phyloP scores from a whole-genome alignment of 2,797 vertebrate genomes.

The Semotilus atromaculatus region DNA sequence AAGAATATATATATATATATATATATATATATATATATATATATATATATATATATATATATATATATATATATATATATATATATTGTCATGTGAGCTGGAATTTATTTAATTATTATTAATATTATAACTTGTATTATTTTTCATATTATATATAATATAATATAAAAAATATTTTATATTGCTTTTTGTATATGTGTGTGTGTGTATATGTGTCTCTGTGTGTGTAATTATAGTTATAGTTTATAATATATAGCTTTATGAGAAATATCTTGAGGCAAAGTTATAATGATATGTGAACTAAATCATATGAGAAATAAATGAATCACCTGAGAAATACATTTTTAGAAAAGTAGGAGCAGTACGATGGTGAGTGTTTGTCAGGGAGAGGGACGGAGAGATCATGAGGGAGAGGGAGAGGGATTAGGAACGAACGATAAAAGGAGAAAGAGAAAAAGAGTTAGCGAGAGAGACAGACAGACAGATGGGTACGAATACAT shows the following conservation, averaged over 20 bases:
- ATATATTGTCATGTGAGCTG: no score
- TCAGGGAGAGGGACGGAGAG: constrained; percentile 49
- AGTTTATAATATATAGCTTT: background rate
- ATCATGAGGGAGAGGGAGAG: constrained; percentile 49
- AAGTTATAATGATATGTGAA: background rate
- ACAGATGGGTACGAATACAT: constrained; percentile 82
- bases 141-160: no score
- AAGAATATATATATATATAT: no score
- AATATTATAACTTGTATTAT: no score
- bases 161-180: no score
- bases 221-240: no score
- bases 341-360: constrained; percentile 48
- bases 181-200: no score
- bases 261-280: background rate
- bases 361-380: constrained; percentile 38
- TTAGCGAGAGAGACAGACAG: constrained; percentile 55
- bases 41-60: no score
- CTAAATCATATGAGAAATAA: background rate
- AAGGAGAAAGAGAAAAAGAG: constrained; percentile 40
- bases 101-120: no score
- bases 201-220: no score
- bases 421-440: constrained; percentile 63
- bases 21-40: no score
- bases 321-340: background rate
- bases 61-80: no score